Base-by-base conservation (phyloP, 2,797 vertebrate genomes). In the Cryptoblepharus egeriae region DNA sequence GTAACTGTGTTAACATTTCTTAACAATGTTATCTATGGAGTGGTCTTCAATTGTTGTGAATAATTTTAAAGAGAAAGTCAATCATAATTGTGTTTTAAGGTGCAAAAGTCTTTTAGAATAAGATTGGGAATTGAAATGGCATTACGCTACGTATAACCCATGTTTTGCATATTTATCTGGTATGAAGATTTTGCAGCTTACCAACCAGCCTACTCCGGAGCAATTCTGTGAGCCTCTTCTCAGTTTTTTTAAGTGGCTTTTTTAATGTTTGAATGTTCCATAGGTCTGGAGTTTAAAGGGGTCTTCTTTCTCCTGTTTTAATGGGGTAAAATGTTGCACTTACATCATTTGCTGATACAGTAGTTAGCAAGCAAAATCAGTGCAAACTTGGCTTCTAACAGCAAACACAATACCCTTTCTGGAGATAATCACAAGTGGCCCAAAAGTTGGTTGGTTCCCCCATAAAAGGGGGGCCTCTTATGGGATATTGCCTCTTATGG, bases 61-160 rank as follows among this genome's bases (percentile, higher is more conserved):
- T 10, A 81, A 90, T 90, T 93, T 92, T 91, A 92, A 95, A 94
- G 95, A 93, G 95, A 96, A 94, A 94, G 94, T 96, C 93, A 94
- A 90, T 89, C 92, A 83, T 74, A 77, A 70, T 87, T 83, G 72
- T 73, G 85, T 58, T 88, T 75, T 80, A 77, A 81, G 26, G 3
- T 88, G 24, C 0, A 86, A 86, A 87, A 65, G 30, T 13, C 49
- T 64, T 4, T 37, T 55, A 20, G 5, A 79, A 71, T 75, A 42
- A 52, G 12, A 12, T 35, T 61, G 52, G 68, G 45, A 3, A 80
- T 39, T 72, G 67, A 1, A 32, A 57, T 63, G 55, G 72, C 61
- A 5, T 52, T 52, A 45, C 64, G 60, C 87, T 70, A 68, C 7
- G 37, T 39, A 28, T 60, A 76, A 71, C 10, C 75, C 61, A 72